These are phyloP conservation scores for Propsilocerus akamusi DNA, from an alignment of 1,140 invertebrate genomes.

Conservation along the genomic window DNA sequence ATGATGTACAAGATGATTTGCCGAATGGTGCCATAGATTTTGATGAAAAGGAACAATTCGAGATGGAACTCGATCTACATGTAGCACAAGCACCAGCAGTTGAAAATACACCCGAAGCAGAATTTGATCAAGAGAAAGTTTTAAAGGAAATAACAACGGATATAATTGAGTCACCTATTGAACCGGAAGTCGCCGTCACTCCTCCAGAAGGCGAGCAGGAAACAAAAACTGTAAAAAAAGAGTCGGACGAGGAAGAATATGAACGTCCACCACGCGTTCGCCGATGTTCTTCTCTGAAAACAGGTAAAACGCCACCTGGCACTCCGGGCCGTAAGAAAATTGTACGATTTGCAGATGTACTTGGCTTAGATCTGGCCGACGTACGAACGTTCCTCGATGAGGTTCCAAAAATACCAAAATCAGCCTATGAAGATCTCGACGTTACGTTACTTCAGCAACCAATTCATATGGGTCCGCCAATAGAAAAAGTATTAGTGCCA, in stretches of 20 bases:
- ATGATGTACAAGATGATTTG: background rate
- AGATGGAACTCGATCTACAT: background rate
- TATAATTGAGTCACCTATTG: conserved; percentile 15
- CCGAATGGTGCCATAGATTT: background rate
- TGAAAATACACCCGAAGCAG: background rate
- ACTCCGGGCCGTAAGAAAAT: conserved; percentile 83
- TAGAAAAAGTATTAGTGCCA: conserved; percentile 40
- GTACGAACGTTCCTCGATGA: conserved; percentile 79
- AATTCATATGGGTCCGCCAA: conserved; percentile 26
- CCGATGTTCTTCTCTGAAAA: conserved; percentile 72
- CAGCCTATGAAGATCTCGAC: conserved; percentile 56
- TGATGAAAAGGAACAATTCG: background rate
- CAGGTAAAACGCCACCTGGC: conserved; percentile 77
- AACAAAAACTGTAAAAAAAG: conserved; percentile 1
- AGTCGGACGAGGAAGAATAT: conserved; percentile 22
- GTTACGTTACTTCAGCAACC: conserved; percentile 23
- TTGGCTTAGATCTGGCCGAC: conserved; percentile 82
- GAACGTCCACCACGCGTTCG: conserved; percentile 41
- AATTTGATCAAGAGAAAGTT: background rate
- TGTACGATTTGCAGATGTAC: conserved; percentile 83
- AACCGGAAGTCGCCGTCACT: conserved; percentile 13
- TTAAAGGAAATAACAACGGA: background rate
- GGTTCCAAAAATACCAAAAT: conserved; percentile 70
- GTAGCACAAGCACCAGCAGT: background rate
- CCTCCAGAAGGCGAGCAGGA: conserved; percentile 11